phyloP scores from a whole-genome alignment of 2,888 invertebrate genomes.

The Willowsia nigromaculata region DNA sequence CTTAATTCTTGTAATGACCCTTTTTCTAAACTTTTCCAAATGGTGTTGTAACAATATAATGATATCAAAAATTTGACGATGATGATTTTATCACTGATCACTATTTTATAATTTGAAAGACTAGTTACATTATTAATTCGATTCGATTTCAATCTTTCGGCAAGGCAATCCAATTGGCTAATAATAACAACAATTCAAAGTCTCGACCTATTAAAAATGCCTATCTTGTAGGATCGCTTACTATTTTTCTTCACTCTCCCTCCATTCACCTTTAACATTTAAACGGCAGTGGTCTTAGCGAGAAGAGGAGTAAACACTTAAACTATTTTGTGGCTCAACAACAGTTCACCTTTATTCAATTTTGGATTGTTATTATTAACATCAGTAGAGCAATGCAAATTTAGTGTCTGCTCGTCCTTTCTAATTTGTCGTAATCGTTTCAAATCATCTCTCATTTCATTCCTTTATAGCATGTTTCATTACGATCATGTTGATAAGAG shows the following conservation, averaged over 20 bases:
- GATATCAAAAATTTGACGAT: not conserved
- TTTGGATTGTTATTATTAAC: not conserved
- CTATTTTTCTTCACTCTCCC: constrained; percentile 7
- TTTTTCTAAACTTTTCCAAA: constrained; percentile 29
- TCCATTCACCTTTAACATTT: constrained; percentile 49
- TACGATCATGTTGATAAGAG: constrained; percentile 2
- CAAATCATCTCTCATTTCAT: constrained; percentile 48
- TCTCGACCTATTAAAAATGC: constrained; percentile 13
- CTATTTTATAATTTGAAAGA: constrained; percentile 50
- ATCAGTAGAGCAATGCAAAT: not conserved
- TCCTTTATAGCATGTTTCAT: not conserved
- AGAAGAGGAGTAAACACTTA: not conserved
- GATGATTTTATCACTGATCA: constrained; percentile 65
- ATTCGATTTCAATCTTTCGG: constrained; percentile 7
- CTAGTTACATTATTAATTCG: constrained; percentile 38
- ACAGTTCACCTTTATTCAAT: constrained; percentile 17
- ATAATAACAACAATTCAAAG: not conserved
- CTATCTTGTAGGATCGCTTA: not conserved
- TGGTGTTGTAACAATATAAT: constrained; percentile 59
- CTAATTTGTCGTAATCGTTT: constrained; percentile 65
- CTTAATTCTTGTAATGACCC: not conserved
- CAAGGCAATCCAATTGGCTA: not conserved
- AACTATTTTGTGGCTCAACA: not conserved
- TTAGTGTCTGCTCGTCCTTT: constrained; percentile 14
- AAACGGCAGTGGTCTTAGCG: not conserved